A percentile compares a stretch with the other conserved stretches of the same genome.
phyloP scores from a whole-genome alignment of 2,797 vertebrate genomes.

The Clarias pachynema region DNA sequence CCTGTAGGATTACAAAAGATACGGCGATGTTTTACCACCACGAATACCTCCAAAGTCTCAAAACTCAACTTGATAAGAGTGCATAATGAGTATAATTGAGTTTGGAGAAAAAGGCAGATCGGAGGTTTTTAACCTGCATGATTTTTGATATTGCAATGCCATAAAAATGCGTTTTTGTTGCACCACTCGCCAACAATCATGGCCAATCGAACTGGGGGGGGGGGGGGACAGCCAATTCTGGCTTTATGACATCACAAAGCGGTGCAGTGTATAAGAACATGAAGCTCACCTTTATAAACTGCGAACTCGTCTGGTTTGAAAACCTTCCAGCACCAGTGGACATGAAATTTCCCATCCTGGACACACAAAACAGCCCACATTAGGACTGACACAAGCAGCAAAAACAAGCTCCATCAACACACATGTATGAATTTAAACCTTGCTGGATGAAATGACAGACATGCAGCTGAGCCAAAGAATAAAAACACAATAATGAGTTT shows the following conservation, averaged over 20 bases:
- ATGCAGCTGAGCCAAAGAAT: conserved; percentile 23
- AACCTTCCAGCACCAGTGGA: conserved; percentile 59
- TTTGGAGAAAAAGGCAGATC: no score
- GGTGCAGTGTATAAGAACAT: not conserved
- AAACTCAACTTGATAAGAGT: no score
- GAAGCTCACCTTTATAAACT: conserved; percentile 72
- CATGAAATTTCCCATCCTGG: conserved; percentile 78
- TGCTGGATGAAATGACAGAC: conserved; percentile 28
- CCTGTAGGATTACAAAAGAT: no score
- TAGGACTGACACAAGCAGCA: not conserved
- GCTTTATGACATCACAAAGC: not conserved
- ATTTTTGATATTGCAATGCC: no score
- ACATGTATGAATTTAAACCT: conserved; percentile 21
- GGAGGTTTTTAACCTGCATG: no score
- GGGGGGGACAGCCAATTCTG: no score
- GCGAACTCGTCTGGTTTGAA: conserved; percentile 61
- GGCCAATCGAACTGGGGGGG: no score
- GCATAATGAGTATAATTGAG: no score
- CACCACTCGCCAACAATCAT: no score
- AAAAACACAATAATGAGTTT: conserved; percentile 8
- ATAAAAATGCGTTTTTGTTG: no score
- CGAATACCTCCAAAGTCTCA: no score
- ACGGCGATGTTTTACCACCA: no score
- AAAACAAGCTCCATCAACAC: not conserved
- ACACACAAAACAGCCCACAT: conserved; percentile 6